Evolutionary conservation across 2,113 vertebrate species (phyloP), one percentile per base, ranked within the genome.

Genomic region (Entosphenus tridentatus): DNA sequence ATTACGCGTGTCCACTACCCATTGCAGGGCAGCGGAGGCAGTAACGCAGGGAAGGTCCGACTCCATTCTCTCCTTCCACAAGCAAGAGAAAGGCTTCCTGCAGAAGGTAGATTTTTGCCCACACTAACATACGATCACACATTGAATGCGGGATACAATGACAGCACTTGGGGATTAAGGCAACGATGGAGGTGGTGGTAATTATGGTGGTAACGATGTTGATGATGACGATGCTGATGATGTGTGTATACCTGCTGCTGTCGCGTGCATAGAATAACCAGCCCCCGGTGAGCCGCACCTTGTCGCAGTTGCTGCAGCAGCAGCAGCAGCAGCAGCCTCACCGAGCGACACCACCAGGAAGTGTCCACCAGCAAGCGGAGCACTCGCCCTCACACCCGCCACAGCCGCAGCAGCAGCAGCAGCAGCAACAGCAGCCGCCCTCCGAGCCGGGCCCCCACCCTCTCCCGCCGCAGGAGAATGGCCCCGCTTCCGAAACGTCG

Each of bases 61-160:
- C 70, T 96, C 90, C 74, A 96, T 97, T 70, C 83, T 97, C 12
- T 75, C 82, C 70, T 97, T 91, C 80, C 93, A 97, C 78, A 87
- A 95, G 83, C 91, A 96, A 65, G 62, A 65, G 62, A 65, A 65
- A 10, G 21, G n/a, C 18, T n/a, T 18, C n/a, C 62, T 16, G 9
- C 9, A 9, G n/a, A 65, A 65, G 21, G 62, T 65, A 65, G 21
- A n/a, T 65, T 9, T 18, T 10, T 65, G n/a, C 10, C 9, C 62
- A 16, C 18, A 39, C 39, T 6, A 39, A 39, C 39, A 39, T 11
- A 16, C 11, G n/a, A 17, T 62, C 16, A 62, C 13, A 5, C 13
- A 2, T 62, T 62, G 16, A 14, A 62, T 65, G 8, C 10, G n/a
- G 8, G 9, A 11, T 9, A 65, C 62, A 9, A 16, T 65, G n/a